Percentiles rank a stretch among this genome's conserved stretches.
phyloP scores from a whole-genome alignment of 2,888 invertebrate species.

The Meganola albula region DNA sequence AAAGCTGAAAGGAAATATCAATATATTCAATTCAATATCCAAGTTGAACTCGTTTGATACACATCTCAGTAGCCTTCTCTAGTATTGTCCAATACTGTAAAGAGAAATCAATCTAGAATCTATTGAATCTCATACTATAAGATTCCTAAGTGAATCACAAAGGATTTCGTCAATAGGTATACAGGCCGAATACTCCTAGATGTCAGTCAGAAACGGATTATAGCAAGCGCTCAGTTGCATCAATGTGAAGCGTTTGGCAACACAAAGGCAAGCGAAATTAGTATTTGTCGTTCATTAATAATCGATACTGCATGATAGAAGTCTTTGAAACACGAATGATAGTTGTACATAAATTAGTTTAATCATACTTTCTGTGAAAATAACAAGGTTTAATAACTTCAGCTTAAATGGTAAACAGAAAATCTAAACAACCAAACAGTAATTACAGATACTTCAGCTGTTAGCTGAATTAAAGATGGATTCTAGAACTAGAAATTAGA shows the following conservation, averaged over 20 bases:
- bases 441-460: too few species aligned
- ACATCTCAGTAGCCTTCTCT: slow-evolving; percentile 12
- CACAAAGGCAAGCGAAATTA: slow-evolving; percentile 59
- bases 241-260: slow-evolving; percentile 30
- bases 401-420: too few species aligned
- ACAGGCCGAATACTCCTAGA: slow-evolving; percentile 28
- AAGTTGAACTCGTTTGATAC: slow-evolving; percentile 10
- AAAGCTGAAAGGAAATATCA: too few species aligned
- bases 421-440: too few species aligned
- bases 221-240: slow-evolving; percentile 30
- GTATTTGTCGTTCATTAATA: slow-evolving; percentile 53
- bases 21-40: slow-evolving; percentile 9
- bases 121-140: slow-evolving; percentile 19
- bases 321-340: slow-evolving; percentile 28
- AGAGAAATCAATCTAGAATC: slow-evolving; percentile 18
- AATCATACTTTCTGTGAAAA: too few species aligned
- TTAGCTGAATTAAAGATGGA: too few species aligned
- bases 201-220: slow-evolving; percentile 38
- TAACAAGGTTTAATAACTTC: too few species aligned
- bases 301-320: slow-evolving; percentile 33
- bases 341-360: too few species aligned
- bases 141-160: slow-evolving; percentile 26
- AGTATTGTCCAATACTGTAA: slow-evolving; percentile 8
- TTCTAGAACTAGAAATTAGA: too few species aligned
- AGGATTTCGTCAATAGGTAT: slow-evolving; percentile 24